Evolutionary conservation across 2,797 vertebrate species (phyloP), one percentile per base, ranked within the genome.

Genomic region (Siniperca obscura): DNA sequence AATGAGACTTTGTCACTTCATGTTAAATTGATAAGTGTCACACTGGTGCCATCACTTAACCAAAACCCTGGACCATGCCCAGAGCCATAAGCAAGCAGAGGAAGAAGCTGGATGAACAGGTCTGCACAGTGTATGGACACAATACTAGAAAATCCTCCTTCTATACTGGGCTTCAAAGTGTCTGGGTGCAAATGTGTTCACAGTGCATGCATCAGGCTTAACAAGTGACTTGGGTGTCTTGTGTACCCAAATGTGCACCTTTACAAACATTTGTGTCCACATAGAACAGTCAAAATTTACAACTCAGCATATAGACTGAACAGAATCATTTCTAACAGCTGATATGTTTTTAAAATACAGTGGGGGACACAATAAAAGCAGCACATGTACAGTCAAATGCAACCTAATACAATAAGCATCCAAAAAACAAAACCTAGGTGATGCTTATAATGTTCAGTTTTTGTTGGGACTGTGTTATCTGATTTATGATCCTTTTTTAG

Each of bases 131-230:
- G 77, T 82, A 81, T 84, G 75, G 81, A 84, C 80, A 62, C 91
- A 89, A 92, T 88, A 86, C 83, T 85, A 74, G 90, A 92, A 90
- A 92, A 91, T 87, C 93, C 91, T 82, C 86, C 91, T 92, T 91
- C 94, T 94, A 79, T 91, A 85, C 91, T 92, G 92, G 92, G 94
- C 91, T 84, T 90, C 84, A 65, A 93, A 92, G 96, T 93, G 95
- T 95, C 85, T 86, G 95, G 92, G 95, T 92, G 96, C 91, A 93
- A 95, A 95, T 92, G 94, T 95, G 92, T 92, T 96, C 85, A 93
- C 94, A 85, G 95, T 84, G 92, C 91, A 90, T 86, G 92, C 92
- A 86, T 88, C 91, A 89, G 92, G 92, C 91, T 95, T 96, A 92
- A 91, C 95, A 91, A 94, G 94, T 80, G 94, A 94, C 87, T 90